Base-by-base conservation (phyloP, 2,888 invertebrate species). In the Melipona bicolor region DNA sequence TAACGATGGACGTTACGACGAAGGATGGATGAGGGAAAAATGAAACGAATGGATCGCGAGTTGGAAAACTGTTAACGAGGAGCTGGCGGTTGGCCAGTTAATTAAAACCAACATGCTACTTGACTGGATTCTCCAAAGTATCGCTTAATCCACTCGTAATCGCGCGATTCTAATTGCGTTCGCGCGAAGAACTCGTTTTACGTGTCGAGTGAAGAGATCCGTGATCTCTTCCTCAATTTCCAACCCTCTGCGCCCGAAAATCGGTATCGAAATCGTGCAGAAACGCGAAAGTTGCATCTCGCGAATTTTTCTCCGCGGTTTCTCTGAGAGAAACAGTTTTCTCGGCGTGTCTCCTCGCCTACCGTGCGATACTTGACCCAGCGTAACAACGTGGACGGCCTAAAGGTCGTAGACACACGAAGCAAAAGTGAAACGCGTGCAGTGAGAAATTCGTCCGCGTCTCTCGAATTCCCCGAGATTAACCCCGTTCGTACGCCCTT, bases 21-120 rank as follows among this genome's bases (percentile, higher is more conserved):
- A 59, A 36, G 9, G 36, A 49, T 61, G 27, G 59, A 43, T 36
- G 36, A 9, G 1, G 36, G 21, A 4, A 21, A 21, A 24, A 50
- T 59, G n/a, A 52, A 43, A 27, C 19, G 70, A 59, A 67, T 50
- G 54, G 17, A 49, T 50, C 62, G 62, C 54, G 36, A 79, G 79
- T 72, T 68, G 59, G 62, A 67, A 69, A 59, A 43, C 68, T 68
- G 77, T 83, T 87, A 81, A 91, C 89, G 89, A 91, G 89, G 62
- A 89, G 83, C 88, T 92, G 92, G 92, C 92, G 70, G 65, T 62
- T 72, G 83, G 90, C 92, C 92, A 92, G 90, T 89, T 90, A 91
- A 92, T 92, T 91, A 91, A 89, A 89, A 89, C 82, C 80, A 87
- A 89, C 87, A 86, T 92, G 89, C 88, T 91, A 88, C 91, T 92